These are phyloP conservation scores for Ferrisia virgata DNA, from an alignment of 2,888 invertebrate species.

Conservation along the genomic window DNA sequence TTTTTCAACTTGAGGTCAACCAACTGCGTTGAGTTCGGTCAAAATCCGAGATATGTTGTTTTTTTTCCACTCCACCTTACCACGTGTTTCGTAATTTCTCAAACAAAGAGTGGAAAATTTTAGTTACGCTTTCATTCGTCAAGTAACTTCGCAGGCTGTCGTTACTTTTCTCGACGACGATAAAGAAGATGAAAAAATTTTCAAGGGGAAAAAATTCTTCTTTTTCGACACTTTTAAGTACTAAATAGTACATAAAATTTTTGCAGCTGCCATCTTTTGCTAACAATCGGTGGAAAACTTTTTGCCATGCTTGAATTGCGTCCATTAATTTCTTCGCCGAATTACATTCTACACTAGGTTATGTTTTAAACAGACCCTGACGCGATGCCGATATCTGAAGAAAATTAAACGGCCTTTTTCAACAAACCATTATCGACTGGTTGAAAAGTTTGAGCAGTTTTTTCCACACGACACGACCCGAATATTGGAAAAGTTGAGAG, in stretches of 20 bases:
- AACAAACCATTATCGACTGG: conserved; percentile 21
- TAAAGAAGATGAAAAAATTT: background rate
- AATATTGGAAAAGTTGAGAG: conserved; percentile 14
- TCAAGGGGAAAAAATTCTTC: background rate
- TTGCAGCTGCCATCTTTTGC: background rate
- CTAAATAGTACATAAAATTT: background rate
- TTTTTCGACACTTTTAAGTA: background rate
- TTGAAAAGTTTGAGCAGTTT: conserved; percentile 2
- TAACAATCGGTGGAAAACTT: background rate
- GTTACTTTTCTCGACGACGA: background rate
- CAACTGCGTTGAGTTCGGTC: too few species aligned
- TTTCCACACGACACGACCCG: background rate
- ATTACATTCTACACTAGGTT: background rate
- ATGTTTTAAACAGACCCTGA: background rate
- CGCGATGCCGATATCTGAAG: background rate
- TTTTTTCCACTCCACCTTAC: too few species aligned
- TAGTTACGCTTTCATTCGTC: background rate
- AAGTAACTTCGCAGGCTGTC: background rate
- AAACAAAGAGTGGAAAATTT: background rate
- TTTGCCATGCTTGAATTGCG: background rate
- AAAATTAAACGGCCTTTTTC: background rate
- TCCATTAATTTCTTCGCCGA: background rate
- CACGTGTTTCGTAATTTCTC: too few species aligned
- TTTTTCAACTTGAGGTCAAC: too few species aligned
- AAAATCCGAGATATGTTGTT: too few species aligned